These are phyloP conservation scores for Phoebastria nigripes DNA, from an alignment of 2,797 vertebrate species.

Conservation along the genomic window DNA sequence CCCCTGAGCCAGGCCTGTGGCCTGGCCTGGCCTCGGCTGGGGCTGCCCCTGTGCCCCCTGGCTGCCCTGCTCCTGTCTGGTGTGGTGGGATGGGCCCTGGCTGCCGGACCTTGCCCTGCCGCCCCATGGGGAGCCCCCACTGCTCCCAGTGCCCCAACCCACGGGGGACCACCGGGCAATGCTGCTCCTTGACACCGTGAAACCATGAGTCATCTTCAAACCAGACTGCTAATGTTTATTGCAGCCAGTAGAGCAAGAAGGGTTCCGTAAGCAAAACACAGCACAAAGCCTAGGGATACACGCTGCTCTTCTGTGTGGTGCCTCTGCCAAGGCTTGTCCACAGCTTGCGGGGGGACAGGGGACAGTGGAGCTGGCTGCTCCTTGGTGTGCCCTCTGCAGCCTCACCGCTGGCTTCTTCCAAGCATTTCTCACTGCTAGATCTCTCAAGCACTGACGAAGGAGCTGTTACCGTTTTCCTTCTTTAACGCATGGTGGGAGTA, in stretches of 20 bases:
- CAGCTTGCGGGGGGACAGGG: neutral
- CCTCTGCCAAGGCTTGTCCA: no score
- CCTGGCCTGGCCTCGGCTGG: no score
- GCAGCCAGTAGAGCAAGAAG: neutral
- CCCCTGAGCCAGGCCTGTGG: neutral
- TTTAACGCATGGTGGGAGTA: neutral
- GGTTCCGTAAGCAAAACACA: fast-evolving
- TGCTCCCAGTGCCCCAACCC: fast-evolving
- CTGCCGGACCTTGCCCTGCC: neutral
- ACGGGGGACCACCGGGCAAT: fast-evolving
- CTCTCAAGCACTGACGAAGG: neutral
- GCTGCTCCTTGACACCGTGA: neutral
- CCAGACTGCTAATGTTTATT: neutral
- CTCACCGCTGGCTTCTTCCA: neutral
- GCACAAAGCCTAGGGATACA: neutral
- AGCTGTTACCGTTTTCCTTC: neutral
- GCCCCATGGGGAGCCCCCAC: neutral
- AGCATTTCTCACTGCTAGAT: neutral
- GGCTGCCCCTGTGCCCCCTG: fast-evolving
- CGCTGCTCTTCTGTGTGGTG: neutral
- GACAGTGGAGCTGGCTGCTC: neutral
- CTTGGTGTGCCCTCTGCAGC: neutral
- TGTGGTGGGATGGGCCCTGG: no score
- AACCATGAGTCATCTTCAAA: neutral
- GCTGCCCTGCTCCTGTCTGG: neutral